Evolutionary conservation across 2,888 invertebrate genomes (phyloP).

Genomic region (Tetropium fuscum): DNA sequence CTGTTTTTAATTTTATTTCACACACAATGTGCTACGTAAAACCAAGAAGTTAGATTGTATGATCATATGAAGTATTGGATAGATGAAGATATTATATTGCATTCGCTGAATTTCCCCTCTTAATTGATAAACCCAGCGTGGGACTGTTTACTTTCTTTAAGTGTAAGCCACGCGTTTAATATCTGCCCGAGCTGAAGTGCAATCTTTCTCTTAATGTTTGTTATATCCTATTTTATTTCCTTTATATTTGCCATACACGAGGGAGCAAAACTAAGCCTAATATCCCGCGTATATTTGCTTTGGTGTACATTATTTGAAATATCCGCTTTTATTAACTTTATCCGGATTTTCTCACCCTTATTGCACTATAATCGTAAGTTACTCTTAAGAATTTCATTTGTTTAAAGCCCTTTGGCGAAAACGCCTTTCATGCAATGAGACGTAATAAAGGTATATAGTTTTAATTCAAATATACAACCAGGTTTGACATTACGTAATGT

Average conservation of each 20-base stretch:
- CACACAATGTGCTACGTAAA: too few relatives aligned
- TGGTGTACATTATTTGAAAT: conserved; percentile 35
- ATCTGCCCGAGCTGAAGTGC: conserved; percentile 15
- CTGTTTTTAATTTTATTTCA: too few relatives aligned
- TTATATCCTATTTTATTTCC: conserved; percentile 32
- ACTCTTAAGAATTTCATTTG: conserved; percentile 25
- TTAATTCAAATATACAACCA: too few relatives aligned
- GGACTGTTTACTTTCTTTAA: background rate
- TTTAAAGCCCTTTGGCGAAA: conserved; percentile 12
- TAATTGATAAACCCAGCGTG: background rate
- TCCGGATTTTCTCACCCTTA: conserved; percentile 33
- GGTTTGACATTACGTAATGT: too few relatives aligned
- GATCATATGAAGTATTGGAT: too few relatives aligned
- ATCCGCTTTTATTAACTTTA: conserved; percentile 38
- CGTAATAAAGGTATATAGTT: conserved; percentile 23
- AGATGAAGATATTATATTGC: too few relatives aligned
- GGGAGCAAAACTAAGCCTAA: conserved; percentile 36
- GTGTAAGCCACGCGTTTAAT: conserved; percentile 16
- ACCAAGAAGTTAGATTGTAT: too few relatives aligned
- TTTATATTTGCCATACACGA: conserved; percentile 28
- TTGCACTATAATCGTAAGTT: conserved; percentile 30
- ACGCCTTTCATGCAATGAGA: background rate
- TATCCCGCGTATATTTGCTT: conserved; percentile 35
- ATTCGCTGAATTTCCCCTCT: too few relatives aligned
- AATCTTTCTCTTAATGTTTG: conserved; percentile 27